Evolutionary conservation across 2,888 invertebrate genomes (phyloP), one percentile per base, ranked within the genome.

Genomic region (Stegophylla sp.): DNA sequence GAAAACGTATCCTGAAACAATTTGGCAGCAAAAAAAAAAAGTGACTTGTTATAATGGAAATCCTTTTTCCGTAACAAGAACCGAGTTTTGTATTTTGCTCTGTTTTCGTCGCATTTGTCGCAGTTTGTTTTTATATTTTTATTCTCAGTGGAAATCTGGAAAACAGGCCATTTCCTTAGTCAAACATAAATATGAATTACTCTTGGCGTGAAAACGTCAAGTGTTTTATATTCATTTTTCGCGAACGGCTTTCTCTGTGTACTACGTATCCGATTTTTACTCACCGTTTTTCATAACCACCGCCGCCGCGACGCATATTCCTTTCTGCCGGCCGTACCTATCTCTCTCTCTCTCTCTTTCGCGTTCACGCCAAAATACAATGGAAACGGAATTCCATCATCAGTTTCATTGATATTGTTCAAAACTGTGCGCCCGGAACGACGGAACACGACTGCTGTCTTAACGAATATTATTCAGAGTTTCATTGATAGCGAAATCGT

Each of bases 171-270:
- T 75, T 51, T 64, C 41, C 48, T 75, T 23, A 75, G 63, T 75
- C 48, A 64, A 64, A 64, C 48, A 48, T 63, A 73, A 63, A 75
- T 75, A 75, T 63, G 74, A 51, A 75, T 51, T 51, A 75, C 74
- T 51, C 34, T 63, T 48, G 63, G 51, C 63, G 74, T 48, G 61
- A 74, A 63, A 34, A 48, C 48, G 51, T 64, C 74, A 51, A 64
- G 74, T 20, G 63, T 63, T 74, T 73, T 45, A 48, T 20, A 48
- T 74, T 74, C 15, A 7, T 48, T 28, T 28, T 74, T 48, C n/a
- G 4, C 34, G 17, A 63, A 74, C 15, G 23, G 15, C 13, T 48
- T 28, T 63, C 20, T 23, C n/a, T n/a, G n/a, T n/a, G n/a, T n/a
- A 34, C 34, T 34, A 34, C 10, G 48, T 74, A 63, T 51, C 23